Base-by-base conservation (phyloP, 1,140 invertebrate genomes). In the Macrobrachium nipponense region DNA sequence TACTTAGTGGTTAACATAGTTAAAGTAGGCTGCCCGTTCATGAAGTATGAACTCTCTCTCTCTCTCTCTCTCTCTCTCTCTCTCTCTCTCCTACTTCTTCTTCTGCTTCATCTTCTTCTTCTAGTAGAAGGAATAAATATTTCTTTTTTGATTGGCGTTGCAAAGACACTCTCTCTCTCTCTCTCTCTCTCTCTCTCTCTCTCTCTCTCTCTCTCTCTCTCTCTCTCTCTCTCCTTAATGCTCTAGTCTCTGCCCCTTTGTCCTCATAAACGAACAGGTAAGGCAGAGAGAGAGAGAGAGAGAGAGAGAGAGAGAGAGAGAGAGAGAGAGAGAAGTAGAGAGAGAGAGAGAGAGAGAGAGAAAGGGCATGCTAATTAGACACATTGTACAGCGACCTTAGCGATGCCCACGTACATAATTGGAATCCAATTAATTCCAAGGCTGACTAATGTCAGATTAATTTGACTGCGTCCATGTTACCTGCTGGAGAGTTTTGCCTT, bases 141-240 rank as follows among this genome's bases (percentile, higher is more conserved):
- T 70, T 36, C 36, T 36, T 70, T n/a, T 0, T 15, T 73, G 15
- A 20, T n/a, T 73, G 3, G 36, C 20, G n/a, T 73, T 15, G 36
- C 5, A n/a, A 20, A 20, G 11, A 6, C 20, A 11, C 17, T 75
- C 18, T 75, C 8, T 43, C 23, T 27, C 72, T 44, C 70, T 20
- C 70, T 73, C 36, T 51, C 15, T 51, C 70, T 51, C 36, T 51
- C 36, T 51, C 70, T 72, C 70, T 72, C 70, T 72, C 70, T 72
- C 70, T 72, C 70, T 72, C 70, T 75, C 72, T 75, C 72, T 75
- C 73, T 76, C 73, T 76, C 73, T 76, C 73, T 76, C 73, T 76
- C 73, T 76, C 73, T 76, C 73, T 76, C 43, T 76, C 73, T 76
- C 27, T 43, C 15, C 23, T 2, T 73, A 2, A 23, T 5, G 17